These are phyloP conservation scores for Nebria brevicollis DNA, from an alignment of 2,888 invertebrate genomes.

Conservation along the genomic window DNA sequence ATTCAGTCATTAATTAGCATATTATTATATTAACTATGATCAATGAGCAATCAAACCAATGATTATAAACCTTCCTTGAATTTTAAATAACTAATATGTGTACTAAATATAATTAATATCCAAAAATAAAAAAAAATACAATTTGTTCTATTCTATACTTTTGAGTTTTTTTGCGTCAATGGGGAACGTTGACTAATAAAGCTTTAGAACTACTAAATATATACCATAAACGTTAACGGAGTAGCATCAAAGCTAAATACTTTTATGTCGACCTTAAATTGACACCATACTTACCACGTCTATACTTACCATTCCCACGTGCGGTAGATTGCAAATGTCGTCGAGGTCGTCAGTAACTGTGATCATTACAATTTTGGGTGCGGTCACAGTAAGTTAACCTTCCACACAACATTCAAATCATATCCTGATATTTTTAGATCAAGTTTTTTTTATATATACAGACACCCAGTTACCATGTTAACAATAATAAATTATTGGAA, in stretches of 20 bases:
- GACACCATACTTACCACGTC: background rate
- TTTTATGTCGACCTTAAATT: background rate
- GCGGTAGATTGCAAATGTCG: background rate
- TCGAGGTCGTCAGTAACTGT: background rate
- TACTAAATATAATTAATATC: too few species aligned
- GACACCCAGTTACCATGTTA: background rate
- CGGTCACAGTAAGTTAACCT: conserved; percentile 3
- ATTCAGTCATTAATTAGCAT: too few species aligned
- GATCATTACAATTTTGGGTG: conserved; percentile 11
- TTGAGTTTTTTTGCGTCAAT: too few species aligned
- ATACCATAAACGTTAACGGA: background rate
- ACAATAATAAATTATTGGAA: background rate
- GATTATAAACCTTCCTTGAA: too few species aligned
- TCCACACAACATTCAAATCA: conserved; percentile 12
- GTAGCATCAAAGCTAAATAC: background rate
- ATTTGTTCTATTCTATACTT: too few species aligned
- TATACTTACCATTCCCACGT: background rate
- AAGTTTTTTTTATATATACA: background rate
- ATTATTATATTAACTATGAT: too few species aligned
- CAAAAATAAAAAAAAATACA: too few species aligned
- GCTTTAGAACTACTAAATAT: too few species aligned
- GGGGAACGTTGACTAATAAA: too few species aligned
- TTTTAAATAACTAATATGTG: too few species aligned
- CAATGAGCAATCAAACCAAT: too few species aligned
- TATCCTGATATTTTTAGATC: conserved; percentile 17